phyloP scores from a whole-genome alignment of 1,140 invertebrate genomes.

The Sinonovacula constricta region DNA sequence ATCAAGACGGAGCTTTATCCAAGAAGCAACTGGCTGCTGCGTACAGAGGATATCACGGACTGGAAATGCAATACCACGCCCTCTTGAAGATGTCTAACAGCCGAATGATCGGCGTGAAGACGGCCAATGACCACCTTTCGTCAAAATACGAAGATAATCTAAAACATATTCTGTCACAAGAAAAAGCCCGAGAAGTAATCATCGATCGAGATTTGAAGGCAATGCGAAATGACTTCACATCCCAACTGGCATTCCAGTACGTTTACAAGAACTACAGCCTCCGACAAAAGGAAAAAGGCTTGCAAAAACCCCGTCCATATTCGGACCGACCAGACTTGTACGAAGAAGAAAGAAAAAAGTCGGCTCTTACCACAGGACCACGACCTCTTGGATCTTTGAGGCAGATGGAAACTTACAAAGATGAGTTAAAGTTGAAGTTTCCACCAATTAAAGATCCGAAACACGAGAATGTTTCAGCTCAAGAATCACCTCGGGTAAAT shows the following conservation, averaged over 20 bases:
- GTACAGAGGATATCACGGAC: slow-evolving; percentile 44
- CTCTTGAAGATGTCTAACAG: slow-evolving; percentile 19
- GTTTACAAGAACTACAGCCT: slow-evolving; percentile 47
- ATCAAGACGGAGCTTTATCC: slow-evolving; percentile 17
- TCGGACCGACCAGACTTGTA: slow-evolving; percentile 39
- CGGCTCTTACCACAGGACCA: not conserved
- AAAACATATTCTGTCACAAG: slow-evolving; percentile 19
- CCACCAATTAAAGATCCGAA: slow-evolving; percentile 15
- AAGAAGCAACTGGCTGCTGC: slow-evolving; percentile 28
- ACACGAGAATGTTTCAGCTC: not conserved
- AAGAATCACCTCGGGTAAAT: slow-evolving; percentile 12
- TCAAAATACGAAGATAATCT: slow-evolving; percentile 18
- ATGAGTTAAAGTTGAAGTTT: slow-evolving; percentile 35
- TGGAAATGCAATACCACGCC: slow-evolving; percentile 41
- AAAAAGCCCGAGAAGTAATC: not conserved
- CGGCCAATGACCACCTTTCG: slow-evolving; percentile 25
- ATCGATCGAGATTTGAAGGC: slow-evolving; percentile 9
- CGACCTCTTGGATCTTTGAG: slow-evolving; percentile 37
- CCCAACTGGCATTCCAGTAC: slow-evolving; percentile 41
- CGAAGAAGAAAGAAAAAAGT: slow-evolving; percentile 11
- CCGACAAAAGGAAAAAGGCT: slow-evolving; percentile 15
- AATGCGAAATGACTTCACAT: slow-evolving; percentile 37
- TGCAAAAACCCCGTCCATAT: slow-evolving; percentile 10
- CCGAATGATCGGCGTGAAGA: not conserved
- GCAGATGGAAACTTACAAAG: slow-evolving; percentile 21